phyloP scores from a whole-genome alignment of 2,888 invertebrate genomes.

The Biston stratarius region DNA sequence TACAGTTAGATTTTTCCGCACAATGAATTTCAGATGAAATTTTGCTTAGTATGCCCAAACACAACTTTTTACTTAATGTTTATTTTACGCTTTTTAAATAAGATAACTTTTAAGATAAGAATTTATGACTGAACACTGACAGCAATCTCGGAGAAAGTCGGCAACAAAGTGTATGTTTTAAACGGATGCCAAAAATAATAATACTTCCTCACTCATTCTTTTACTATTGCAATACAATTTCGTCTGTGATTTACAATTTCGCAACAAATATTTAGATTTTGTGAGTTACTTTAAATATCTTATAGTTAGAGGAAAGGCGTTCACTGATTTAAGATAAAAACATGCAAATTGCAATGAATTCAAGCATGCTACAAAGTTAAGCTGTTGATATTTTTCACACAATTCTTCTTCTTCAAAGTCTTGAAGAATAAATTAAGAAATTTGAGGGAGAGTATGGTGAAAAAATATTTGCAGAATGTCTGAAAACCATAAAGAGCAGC shows the following conservation, averaged over 20 bases:
- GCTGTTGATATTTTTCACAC: no score
- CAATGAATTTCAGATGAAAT: constrained; percentile 49
- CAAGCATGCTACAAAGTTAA: no score
- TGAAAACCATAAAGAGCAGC: constrained; percentile 45
- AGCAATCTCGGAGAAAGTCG: constrained; percentile 2
- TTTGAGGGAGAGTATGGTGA: no score
- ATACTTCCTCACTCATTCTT: no score
- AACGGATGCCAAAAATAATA: neutral
- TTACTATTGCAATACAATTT: no score
- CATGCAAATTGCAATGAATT: no score
- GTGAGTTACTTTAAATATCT: neutral
- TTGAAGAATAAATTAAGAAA: no score
- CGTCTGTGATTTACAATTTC: no score
- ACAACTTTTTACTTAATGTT: constrained; percentile 57
- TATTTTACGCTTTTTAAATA: constrained; percentile 27
- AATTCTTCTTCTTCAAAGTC: no score
- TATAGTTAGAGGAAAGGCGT: neutral
- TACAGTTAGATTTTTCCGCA: constrained; percentile 47
- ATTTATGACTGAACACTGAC: neutral
- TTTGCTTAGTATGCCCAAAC: constrained; percentile 45
- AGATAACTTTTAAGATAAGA: constrained; percentile 32
- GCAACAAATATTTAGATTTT: neutral
- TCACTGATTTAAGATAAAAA: no score
- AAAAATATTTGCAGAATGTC: constrained; percentile 22
- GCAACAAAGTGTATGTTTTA: neutral